Evolutionary conservation across 2,797 vertebrate species (phyloP), one percentile per base, ranked within the genome.

Genomic region (Betta splendens): DNA sequence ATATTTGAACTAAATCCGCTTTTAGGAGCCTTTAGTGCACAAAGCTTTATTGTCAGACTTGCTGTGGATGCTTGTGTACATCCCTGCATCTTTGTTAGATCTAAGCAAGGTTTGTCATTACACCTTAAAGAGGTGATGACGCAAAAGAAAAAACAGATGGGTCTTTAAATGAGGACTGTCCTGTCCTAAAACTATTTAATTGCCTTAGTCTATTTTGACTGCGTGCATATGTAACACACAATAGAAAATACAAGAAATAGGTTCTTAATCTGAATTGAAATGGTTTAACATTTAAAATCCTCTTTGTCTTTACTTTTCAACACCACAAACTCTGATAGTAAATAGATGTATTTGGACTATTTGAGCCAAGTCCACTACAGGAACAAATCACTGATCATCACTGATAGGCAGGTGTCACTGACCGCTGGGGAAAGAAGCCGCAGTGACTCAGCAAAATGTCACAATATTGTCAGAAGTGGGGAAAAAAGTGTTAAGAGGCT

Each of bases 1-100:
- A 73, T 80, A 73, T 69, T 73, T 59, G 81, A 66, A 75, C 68
- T 65, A 84, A 88, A 90, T 87, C 87, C 89, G 84, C 80, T 88
- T 84, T 84, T 47, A 64, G 61, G 51, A 81, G 76, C 52, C 68
- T 80, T 82, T 69, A 54, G 55, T 76, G 70, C 43, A 83, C 85
- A 89, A 72, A 49, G 58, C 56, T 48, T 60, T 64, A 73, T 72
- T 85, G 80, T 87, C 50, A 61, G 56, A 73, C 52, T 62, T 43
- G 13, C 35, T 59, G 53, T 43, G 43, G 42, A 31, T 16, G 33
- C 28, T 17, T 18, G 56, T 58, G 53, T 25, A 13, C 22, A 42
- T 53, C 60, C 36, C 45, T 37, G 40, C 21, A 39, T 72, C 60
- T 64, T 65, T 55, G 43, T 38, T 38, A 21, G 23, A 55, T 60